Evolutionary conservation across 1,140 invertebrate genomes (phyloP).

Genomic region (Lamellibrachia luymesi): DNA sequence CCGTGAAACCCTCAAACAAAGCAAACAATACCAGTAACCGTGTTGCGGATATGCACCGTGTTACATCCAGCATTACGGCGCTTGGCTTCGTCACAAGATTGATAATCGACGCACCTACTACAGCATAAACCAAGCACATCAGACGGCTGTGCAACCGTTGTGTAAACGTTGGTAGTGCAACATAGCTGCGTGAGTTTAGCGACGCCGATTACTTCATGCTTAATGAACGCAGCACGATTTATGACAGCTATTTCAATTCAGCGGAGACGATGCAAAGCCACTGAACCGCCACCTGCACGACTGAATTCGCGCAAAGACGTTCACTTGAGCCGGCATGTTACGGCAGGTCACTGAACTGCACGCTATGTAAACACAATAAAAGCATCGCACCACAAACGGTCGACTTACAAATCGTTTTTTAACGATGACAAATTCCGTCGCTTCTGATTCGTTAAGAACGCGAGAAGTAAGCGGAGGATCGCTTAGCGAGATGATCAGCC

Average conservation of each 20-base stretch:
- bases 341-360: background rate
- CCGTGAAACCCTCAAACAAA: background rate
- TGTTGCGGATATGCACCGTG: background rate
- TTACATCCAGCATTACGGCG: background rate
- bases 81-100: background rate
- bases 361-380: background rate
- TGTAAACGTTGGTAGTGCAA: background rate
- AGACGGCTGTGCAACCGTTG: background rate
- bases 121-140: background rate
- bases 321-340: background rate
- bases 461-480: background rate
- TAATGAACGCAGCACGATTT: background rate
- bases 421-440: background rate
- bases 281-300: background rate
- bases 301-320: background rate
- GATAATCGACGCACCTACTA: background rate
- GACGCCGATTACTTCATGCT: background rate
- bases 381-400: background rate
- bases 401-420: background rate
- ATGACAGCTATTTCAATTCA: constrained; percentile 5
- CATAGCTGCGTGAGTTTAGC: background rate
- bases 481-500: background rate
- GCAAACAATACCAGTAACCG: background rate
- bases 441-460: background rate
- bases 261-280: background rate